Conservation (phyloP, 2,888 invertebrate genomes). For the Agrilus cyanescens region DNA sequence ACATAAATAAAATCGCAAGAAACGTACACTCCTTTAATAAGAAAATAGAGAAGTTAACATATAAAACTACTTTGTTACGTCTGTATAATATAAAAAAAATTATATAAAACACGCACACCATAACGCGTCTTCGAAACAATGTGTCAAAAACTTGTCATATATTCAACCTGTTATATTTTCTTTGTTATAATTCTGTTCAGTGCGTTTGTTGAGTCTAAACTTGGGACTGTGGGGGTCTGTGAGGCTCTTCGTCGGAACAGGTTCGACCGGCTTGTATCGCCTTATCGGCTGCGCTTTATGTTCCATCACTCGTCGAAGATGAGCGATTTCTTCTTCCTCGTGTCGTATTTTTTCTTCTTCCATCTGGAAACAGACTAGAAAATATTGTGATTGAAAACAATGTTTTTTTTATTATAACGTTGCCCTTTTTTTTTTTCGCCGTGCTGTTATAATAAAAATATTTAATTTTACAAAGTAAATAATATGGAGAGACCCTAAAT, state of each 20-base stretch:
- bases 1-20: no score
- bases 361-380: no score
- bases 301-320: slow-evolving; percentile 44
- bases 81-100: no score
- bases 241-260: slow-evolving; percentile 42
- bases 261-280: slow-evolving; percentile 37
- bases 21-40: no score
- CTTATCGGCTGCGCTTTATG: slow-evolving; percentile 53
- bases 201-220: slow-evolving; percentile 25
- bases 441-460: neutral
- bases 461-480: neutral
- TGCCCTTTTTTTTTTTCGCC: no score
- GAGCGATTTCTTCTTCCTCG: slow-evolving; percentile 42
- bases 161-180: slow-evolving; percentile 9
- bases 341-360: slow-evolving; percentile 18
- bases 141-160: no score
- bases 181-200: slow-evolving; percentile 12
- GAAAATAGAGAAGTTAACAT: no score
- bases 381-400: no score
- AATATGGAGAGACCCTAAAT: neutral
- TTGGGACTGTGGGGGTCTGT: slow-evolving; percentile 55
- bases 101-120: no score
- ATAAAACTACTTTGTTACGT: no score
- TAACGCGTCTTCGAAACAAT: no score
- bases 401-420: no score